Base-by-base conservation (phyloP, 2,888 invertebrate species). In the Diarsia brunnea region DNA sequence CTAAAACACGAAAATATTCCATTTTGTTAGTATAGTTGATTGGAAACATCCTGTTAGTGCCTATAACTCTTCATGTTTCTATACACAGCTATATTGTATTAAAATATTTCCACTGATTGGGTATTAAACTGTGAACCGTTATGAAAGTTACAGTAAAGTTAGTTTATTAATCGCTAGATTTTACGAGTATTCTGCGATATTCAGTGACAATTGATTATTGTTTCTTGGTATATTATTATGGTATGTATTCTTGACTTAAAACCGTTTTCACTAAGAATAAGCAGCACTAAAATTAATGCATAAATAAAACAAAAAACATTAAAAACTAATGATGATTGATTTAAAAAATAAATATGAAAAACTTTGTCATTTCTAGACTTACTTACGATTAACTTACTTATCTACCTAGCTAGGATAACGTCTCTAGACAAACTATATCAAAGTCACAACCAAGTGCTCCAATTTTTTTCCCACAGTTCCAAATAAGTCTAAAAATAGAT, bases 11-110 rank as follows among this genome's bases (percentile, higher is more conserved):
- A 55, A 64, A 45, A n/a, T 68, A 53, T 73, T 58, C 38, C 19
- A 64, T 61, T 65, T 71, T 58, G 24, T 58, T 72, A 71, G 75
- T 66, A 49, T 24, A 70, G 19, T 74, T 14, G 69, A 47, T 67
- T 70, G 16, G 11, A 63, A 85, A 63, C 66, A 66, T 63, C 69
- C 51, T 45, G 31, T 69, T 55, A 66, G 19, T 61, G 47, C 12
- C 58, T 1, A 73, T 82, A 73, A 85, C 58, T 85, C 64, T 55
- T 55, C 11, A 0, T 58, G 63, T 71, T 73, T 71, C 68, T 76
- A 82, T 66, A 82, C 69, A 76, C 7, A 31, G 10, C 60, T 63
- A 67, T 19, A 61, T 70, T 45, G 65, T 58, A 24, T 49, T 38
- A 31, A 61, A 61, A 67, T n/a, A 7, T 68, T 76, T 43, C 14